These are phyloP conservation scores for Ptychoptera albimana DNA, from an alignment of 2,888 invertebrate species.

Conservation along the genomic window DNA sequence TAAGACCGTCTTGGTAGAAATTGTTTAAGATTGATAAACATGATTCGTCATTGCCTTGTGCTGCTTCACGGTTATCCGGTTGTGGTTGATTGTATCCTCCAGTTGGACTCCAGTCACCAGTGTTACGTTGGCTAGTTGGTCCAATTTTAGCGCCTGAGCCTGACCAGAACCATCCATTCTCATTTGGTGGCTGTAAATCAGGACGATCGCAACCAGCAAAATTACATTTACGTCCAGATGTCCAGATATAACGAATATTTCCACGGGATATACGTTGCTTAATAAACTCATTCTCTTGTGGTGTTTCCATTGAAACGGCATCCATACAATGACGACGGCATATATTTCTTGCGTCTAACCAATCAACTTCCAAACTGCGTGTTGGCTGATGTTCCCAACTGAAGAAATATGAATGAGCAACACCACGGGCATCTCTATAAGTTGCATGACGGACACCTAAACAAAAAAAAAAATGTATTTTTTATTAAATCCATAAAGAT, in stretches of 20 bases:
- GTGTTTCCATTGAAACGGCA: conserved; percentile 77
- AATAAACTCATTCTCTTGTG: conserved; percentile 78
- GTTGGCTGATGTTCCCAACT: conserved; percentile 81
- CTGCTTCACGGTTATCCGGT: conserved; percentile 81
- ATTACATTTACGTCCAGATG: conserved; percentile 81
- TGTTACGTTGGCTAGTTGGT: conserved; percentile 71
- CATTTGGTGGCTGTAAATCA: conserved; percentile 69
- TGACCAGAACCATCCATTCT: conserved; percentile 89
- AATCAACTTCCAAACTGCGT: conserved; percentile 68
- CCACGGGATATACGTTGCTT: conserved; percentile 74
- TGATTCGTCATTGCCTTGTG: conserved; percentile 83
- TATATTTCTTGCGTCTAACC: conserved; percentile 81
- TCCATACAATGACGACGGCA: conserved; percentile 90
- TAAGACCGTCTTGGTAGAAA: conserved; percentile 77
- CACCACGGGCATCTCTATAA: conserved; percentile 75
- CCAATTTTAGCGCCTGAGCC: conserved; percentile 86
- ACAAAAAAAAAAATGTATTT: conserved; percentile 9
- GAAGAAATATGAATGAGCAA: conserved; percentile 85
- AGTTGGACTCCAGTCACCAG: conserved; percentile 80
- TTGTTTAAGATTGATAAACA: conserved; percentile 79
- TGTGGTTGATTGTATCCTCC: conserved; percentile 78
- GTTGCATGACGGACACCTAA: conserved; percentile 75
- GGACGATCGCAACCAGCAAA: conserved; percentile 76
- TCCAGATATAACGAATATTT: conserved; percentile 73
- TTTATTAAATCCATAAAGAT: neutral